phyloP scores from a whole-genome alignment of 2,888 invertebrate species.

The Tanytarsus gracilentus region DNA sequence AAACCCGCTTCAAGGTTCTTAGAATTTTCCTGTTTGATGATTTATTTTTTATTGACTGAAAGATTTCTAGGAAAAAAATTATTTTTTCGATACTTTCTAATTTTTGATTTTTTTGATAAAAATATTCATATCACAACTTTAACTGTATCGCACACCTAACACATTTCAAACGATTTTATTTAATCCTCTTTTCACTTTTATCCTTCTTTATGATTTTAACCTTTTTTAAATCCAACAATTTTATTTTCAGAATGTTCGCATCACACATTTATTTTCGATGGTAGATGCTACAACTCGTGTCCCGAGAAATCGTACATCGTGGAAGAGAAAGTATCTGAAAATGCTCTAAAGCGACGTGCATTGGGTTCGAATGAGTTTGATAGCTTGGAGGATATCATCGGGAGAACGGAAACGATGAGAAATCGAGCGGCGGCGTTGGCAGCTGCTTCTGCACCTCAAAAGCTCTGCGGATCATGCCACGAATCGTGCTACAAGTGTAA shows the following conservation, averaged over 20 bases:
- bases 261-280: conserved; percentile 37
- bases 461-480: conserved; percentile 37
- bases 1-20: too few species aligned
- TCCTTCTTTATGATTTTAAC: conserved; percentile 2
- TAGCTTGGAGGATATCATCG: conserved; percentile 19
- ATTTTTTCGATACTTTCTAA: too few species aligned
- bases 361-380: conserved; percentile 19
- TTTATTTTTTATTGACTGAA: too few species aligned
- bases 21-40: too few species aligned
- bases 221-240: background rate
- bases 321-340: conserved; percentile 24
- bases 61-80: too few species aligned
- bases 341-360: conserved; percentile 1
- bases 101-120: too few species aligned
- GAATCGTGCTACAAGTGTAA: conserved; percentile 38
- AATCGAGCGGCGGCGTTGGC: conserved; percentile 13
- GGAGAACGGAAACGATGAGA: background rate
- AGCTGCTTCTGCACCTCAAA: conserved; percentile 27
- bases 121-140: too few species aligned
- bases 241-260: conserved; percentile 37
- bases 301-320: conserved; percentile 37
- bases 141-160: background rate
- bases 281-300: conserved; percentile 39
- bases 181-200: background rate
- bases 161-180: background rate